Conservation (phyloP, 2,888 invertebrate genomes). For the Tillus elongatus region DNA sequence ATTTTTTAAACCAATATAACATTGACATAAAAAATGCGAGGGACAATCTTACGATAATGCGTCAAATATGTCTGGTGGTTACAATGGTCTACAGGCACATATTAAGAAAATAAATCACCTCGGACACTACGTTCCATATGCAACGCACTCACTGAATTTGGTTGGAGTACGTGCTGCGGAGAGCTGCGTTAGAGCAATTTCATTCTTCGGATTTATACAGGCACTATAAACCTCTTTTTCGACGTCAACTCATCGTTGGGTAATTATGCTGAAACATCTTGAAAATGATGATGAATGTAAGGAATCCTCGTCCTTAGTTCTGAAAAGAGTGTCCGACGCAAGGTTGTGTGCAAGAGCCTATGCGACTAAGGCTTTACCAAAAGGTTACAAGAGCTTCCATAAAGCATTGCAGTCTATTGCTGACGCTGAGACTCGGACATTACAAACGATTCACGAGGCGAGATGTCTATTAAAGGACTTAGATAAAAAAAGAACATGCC, state of each 20-base stretch:
- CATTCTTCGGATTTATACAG: not conserved
- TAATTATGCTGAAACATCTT: not conserved
- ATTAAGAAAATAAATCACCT: not conserved
- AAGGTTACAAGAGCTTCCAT: not conserved
- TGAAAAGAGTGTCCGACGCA: not conserved
- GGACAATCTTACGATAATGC: slow-evolving; percentile 2
- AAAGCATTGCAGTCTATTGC: not conserved
- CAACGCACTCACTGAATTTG: not conserved
- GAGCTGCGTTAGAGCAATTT: not conserved
- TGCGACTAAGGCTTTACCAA: not conserved
- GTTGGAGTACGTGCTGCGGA: not conserved
- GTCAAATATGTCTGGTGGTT: not conserved
- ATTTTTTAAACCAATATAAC: too few relatives aligned
- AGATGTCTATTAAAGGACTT: too few relatives aligned
- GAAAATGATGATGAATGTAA: not conserved
- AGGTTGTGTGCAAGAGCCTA: slow-evolving; percentile 10
- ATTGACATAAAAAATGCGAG: too few relatives aligned
- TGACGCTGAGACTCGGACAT: too few relatives aligned
- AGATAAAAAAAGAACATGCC: too few relatives aligned
- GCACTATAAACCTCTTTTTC: not conserved
- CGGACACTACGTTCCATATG: not conserved
- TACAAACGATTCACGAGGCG: too few relatives aligned
- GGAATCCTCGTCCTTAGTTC: slow-evolving; percentile 1
- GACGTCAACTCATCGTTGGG: not conserved
- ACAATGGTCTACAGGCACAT: not conserved